Evolutionary conservation across 2,797 vertebrate genomes (phyloP), one percentile per base, ranked within the genome.

Genomic region (Tarsius wallacei): DNA sequence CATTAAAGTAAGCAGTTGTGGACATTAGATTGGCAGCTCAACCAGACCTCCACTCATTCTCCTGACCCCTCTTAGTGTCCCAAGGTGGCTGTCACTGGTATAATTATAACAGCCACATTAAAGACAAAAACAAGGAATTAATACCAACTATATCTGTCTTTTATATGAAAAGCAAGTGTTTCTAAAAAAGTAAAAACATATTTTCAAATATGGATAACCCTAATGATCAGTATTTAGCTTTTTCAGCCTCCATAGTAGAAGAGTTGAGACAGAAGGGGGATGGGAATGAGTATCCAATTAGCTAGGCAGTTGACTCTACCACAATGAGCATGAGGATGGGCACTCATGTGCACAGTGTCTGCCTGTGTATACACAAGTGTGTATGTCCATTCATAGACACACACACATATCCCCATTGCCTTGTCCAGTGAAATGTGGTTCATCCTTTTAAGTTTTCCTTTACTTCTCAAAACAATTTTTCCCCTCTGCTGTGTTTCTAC

Each of bases 161-260:
- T 91, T 90, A 68, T 47, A 42, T 93, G 36, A 87, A 93, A 94
- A 55, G 14, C 17, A 70, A 66, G 42, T 66, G 12, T 78, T 90
- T 84, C n/a, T 31, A 71, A 42, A 42, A 86, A 91, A 42, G 33
- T 22, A 24, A 74, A 49, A 66, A 31, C 5, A 2, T 66, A 93
- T 55, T 93, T 93, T 36, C 31, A 47, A 74, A 71, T 42, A 66
- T 0, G 24, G 61, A 55, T 71, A 47, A 10, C 12, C 14, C 24
- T 74, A 68, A 36, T 11, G 28, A 66, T 49, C 21, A 49, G 26
- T 31, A 33, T 51, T 83, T 33, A 64, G 57, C 24, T 94, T 76
- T 88, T 17, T 28, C 33, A 83, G 77, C 6, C 47, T 94, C 7
- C 7, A 13, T 0, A 59, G 57, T 12, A 53, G 91, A 63, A 16